phyloP scores from a whole-genome alignment of 2,888 invertebrate species.

The Drosophila greeni region DNA sequence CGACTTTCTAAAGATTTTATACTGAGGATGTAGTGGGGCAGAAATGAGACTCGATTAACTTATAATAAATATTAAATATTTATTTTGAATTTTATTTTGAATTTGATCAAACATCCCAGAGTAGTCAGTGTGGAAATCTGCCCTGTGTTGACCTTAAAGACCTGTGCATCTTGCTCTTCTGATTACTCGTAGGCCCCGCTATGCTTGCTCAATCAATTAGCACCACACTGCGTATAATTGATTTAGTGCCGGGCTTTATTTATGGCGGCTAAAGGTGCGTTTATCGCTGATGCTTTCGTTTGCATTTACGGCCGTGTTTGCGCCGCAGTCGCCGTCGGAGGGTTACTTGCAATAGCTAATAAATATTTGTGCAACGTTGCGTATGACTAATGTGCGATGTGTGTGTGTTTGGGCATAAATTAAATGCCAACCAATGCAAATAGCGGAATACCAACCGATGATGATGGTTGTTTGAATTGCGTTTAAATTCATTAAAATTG shows the following conservation, averaged over 20 bases:
- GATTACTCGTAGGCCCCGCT: not conserved
- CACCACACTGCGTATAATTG: constrained; percentile 64
- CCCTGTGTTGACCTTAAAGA: constrained; percentile 2
- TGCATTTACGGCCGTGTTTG: constrained; percentile 24
- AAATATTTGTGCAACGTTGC: constrained; percentile 67
- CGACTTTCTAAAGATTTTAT: not conserved
- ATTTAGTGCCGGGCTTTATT: constrained; percentile 45
- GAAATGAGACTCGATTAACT: not conserved
- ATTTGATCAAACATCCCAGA: not conserved
- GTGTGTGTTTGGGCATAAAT: constrained; percentile 58
- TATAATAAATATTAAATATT: too few species aligned
- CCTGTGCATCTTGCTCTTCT: constrained; percentile 1
- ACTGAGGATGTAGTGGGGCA: too few species aligned
- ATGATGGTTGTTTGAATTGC: constrained; percentile 48
- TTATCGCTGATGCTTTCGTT: constrained; percentile 44
- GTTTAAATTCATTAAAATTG: constrained; percentile 59
- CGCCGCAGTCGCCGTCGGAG: constrained; percentile 2
- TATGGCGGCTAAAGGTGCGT: constrained; percentile 35
- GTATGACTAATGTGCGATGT: constrained; percentile 52
- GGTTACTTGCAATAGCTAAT: constrained; percentile 51
- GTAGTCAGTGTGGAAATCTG: constrained; percentile 1
- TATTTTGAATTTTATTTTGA: not conserved
- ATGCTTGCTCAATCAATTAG: constrained; percentile 51
- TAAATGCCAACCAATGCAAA: constrained; percentile 39
- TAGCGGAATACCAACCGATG: constrained; percentile 14